Evolutionary conservation across 2,113 vertebrate genomes (phyloP), one percentile per base, ranked within the genome.

Genomic region (Ptychochromis oligacanthus): DNA sequence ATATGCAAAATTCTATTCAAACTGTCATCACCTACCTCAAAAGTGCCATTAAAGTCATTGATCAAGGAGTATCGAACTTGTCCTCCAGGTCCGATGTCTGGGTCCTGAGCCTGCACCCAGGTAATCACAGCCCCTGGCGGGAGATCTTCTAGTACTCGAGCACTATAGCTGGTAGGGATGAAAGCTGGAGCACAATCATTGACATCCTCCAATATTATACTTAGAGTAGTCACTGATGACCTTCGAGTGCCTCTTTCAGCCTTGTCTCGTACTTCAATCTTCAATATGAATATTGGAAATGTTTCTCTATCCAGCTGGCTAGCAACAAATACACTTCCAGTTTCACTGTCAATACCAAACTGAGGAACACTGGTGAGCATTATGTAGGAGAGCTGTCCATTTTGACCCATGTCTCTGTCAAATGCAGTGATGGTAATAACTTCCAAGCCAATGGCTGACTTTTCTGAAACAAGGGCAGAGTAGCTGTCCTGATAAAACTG

Each of bases 141-240:
- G 12, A 99, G 95, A 87, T 99, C 98, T 93, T 99, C 98, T 3
- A 97, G 96, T 1, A 98, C 96, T 61, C 96, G 97, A 70, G 97
- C 96, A 0, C 90, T 98, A 55, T 97, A 98, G 89, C 95, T 97
- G 75, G 94, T 96, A 0, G 98, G 98, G 79, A 99, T 96, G 79
- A 99, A 99, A 83, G 94, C 92, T 6, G 98, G 98, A 55, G 97
- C 95, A 58, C 98, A 99, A 87, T 99, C 98, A 56, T 99, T 99
- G 60, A 99, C 95, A 7, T 99, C 98, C 17, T 97, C 97, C 75
- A 99, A 83, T 54, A 96, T 96, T 18, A 99, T 87, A 77, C 91
- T 96, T 14, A 99, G 91, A 22, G 96, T 97, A n/a, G 97, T 96
- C 14, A 97, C 88, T 0, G 98, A 96, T 38, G 96, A 98, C 82